Evolutionary conservation across 2,113 vertebrate genomes (phyloP).

Genomic region (Odocoileus hemionus): DNA sequence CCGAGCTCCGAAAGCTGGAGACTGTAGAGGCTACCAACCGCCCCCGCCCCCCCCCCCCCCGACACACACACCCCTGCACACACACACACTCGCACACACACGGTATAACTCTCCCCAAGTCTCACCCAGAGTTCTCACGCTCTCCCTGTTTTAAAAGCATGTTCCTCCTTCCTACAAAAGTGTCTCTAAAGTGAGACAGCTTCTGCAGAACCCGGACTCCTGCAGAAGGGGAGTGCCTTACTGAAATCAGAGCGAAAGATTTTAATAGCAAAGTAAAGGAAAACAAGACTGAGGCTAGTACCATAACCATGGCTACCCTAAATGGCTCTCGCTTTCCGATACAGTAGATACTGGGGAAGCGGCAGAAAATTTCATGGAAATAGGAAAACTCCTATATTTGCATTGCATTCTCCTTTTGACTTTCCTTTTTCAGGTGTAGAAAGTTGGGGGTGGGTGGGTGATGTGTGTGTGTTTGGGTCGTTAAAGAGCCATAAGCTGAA

Average conservation of each 20-base stretch:
- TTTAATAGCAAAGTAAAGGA: conserved; percentile 52
- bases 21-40: not conserved
- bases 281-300: not conserved
- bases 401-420: not conserved
- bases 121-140: not conserved
- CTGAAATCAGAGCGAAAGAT: conserved; percentile 36
- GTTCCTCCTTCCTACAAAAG: not conserved
- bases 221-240: not conserved
- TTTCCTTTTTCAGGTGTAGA: not conserved
- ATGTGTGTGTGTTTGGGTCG: not conserved
- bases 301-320: conserved; percentile 28
- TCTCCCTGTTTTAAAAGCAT: not conserved
- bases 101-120: not conserved
- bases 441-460: not conserved
- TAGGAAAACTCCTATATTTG: not conserved
- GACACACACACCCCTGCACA: too few species aligned
- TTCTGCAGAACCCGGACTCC: not conserved
- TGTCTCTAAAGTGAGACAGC: not conserved
- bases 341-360: not conserved
- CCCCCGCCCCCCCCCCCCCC: fast-evolving
- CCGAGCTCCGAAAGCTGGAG: not conserved
- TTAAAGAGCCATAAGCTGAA: not conserved
- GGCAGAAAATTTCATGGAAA: not conserved
- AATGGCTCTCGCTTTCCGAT: not conserved
- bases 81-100: not conserved